Percentiles rank a stretch among this genome's conserved stretches.
phyloP scores from a whole-genome alignment of 2,797 vertebrate species.

The Coccyzus lansbergi region DNA sequence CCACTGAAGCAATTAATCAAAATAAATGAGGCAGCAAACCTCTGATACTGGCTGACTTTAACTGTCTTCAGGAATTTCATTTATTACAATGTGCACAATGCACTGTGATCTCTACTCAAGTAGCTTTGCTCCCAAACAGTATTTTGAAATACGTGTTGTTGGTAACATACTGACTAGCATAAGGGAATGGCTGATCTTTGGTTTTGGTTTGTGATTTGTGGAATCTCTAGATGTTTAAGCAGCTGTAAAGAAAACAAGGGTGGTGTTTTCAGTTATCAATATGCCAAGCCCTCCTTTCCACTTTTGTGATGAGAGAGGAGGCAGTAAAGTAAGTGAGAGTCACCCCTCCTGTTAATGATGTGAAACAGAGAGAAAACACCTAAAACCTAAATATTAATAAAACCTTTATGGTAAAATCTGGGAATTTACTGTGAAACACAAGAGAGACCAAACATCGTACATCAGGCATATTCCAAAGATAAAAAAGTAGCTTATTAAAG shows the following conservation, averaged over 20 bases:
- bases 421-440: background rate
- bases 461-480: background rate
- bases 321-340: background rate
- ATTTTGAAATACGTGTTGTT: background rate
- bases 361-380: background rate
- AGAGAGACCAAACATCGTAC: background rate
- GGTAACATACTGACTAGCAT: background rate
- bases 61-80: slow-evolving; percentile 1
- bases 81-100: background rate
- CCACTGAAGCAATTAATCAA: slow-evolving; percentile 44
- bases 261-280: background rate
- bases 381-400: background rate
- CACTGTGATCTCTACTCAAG: background rate
- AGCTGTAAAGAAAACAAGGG: background rate
- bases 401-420: background rate
- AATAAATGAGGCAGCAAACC: slow-evolving; percentile 57
- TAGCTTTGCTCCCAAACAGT: background rate
- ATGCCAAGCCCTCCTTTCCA: background rate
- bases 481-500: background rate
- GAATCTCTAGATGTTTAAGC: background rate
- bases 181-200: background rate
- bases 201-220: background rate
- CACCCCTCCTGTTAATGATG: background rate
- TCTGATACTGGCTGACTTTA: slow-evolving; percentile 25
- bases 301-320: background rate